Percentiles rank a stretch among this genome's conserved stretches.
phyloP scores from a whole-genome alignment of 1,140 invertebrate genomes.

The Leptonema lineaticorne region DNA sequence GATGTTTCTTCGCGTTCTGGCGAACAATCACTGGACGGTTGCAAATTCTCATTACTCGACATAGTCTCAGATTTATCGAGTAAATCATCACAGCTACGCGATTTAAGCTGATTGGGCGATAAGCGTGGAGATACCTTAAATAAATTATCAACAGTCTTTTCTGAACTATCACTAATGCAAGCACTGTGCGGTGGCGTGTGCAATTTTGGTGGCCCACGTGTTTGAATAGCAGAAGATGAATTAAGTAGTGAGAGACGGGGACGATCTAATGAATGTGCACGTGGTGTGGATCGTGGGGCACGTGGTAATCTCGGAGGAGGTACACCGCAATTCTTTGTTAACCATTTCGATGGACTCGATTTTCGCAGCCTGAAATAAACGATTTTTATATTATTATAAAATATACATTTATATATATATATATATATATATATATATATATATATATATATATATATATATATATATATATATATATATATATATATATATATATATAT shows the following conservation, averaged over 20 bases:
- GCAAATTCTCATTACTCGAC: slow-evolving; percentile 39
- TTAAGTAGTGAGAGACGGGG: slow-evolving; percentile 42
- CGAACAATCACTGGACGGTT: slow-evolving; percentile 44
- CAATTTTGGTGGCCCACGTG: not conserved
- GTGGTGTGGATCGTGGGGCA: slow-evolving; percentile 41
- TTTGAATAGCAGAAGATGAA: slow-evolving; percentile 25
- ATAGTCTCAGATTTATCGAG: slow-evolving; percentile 46
- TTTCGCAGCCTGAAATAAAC: slow-evolving; percentile 59
- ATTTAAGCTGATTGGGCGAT: slow-evolving; percentile 53
- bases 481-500: not conserved
- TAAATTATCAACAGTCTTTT: slow-evolving; percentile 31
- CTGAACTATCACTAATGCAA: slow-evolving; percentile 46
- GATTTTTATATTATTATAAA: not conserved
- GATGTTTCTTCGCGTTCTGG: not conserved
- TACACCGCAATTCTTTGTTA: slow-evolving; percentile 56
- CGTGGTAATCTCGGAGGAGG: slow-evolving; percentile 45
- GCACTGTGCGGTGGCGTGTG: slow-evolving; percentile 25
- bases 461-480: too few relatives aligned
- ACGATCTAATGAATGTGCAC: slow-evolving; percentile 40
- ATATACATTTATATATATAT: too few relatives aligned
- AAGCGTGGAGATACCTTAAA: slow-evolving; percentile 36
- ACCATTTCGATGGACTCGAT: slow-evolving; percentile 59
- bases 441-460: too few relatives aligned
- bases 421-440: not conserved
- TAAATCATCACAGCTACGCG: slow-evolving; percentile 70